A percentile compares a stretch with the other conserved stretches of the same genome.
Conservation (phyloP, 1,140 invertebrate genomes). For the Nasonia longicornis region DNA sequence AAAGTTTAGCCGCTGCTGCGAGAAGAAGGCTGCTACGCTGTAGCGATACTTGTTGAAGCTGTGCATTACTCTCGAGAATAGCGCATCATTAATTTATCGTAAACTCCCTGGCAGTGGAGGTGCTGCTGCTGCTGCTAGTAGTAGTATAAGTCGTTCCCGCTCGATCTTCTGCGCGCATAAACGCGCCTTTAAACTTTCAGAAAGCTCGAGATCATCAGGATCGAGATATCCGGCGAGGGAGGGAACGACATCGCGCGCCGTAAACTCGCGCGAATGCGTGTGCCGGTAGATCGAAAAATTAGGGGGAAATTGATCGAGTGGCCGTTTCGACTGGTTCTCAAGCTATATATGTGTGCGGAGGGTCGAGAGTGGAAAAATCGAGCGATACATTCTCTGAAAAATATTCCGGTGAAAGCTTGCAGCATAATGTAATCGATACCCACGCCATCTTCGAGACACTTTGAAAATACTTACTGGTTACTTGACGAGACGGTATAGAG, state of each 20-base stretch:
- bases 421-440: too few relatives aligned
- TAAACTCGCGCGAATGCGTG: neutral
- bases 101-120: neutral
- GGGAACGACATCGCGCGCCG: neutral
- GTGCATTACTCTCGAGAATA: slow-evolving; percentile 43
- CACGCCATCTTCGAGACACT: neutral
- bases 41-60: slow-evolving; percentile 35
- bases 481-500: too few relatives aligned
- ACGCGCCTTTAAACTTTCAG: slow-evolving; percentile 3
- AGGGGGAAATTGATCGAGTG: neutral
- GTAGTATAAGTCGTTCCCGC: neutral
- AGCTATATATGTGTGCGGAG: neutral
- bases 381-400: too few relatives aligned
- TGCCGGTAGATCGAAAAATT: neutral
- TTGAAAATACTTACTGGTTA: neutral
- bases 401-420: too few relatives aligned
- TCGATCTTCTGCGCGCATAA: neutral
- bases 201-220: neutral
- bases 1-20: slow-evolving; percentile 29
- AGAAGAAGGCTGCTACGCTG: neutral
- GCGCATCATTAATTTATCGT: slow-evolving; percentile 43
- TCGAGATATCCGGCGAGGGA: neutral
- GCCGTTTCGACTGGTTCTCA: neutral
- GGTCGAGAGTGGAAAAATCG: too few relatives aligned
- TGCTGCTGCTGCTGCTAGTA: neutral